Conservation (phyloP, 2,888 invertebrate genomes). For the Xestia ashworthii region DNA sequence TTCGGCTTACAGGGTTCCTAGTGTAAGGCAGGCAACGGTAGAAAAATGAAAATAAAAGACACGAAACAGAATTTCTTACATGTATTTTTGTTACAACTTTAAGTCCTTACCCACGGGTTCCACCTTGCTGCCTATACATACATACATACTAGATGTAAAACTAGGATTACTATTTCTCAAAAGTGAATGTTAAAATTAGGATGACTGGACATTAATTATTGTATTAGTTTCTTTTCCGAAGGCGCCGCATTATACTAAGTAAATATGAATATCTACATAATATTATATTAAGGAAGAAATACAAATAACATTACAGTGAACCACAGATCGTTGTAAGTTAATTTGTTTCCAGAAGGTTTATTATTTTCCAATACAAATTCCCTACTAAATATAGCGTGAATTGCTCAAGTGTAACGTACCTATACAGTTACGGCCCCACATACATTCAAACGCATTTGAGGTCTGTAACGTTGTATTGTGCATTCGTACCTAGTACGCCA, state of each 20-base stretch:
- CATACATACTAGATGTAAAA: constrained; percentile 48
- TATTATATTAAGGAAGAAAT: neutral
- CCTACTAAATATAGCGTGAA: neutral
- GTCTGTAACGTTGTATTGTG: neutral
- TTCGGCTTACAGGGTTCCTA: neutral
- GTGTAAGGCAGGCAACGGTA: neutral
- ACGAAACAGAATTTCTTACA: constrained; percentile 54
- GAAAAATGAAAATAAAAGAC: constrained; percentile 45
- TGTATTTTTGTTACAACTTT: constrained; percentile 57
- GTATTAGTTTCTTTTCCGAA: neutral
- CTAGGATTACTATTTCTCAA: constrained; percentile 34
- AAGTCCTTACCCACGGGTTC: constrained; percentile 49
- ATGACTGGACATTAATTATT: constrained; percentile 3
- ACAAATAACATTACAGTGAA: too few species aligned
- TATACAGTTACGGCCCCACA: neutral
- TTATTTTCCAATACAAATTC: neutral
- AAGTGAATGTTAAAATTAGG: constrained; percentile 52
- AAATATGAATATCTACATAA: neutral
- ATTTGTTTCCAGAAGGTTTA: too few species aligned
- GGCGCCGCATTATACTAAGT: neutral
- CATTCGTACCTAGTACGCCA: too few species aligned
- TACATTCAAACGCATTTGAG: neutral
- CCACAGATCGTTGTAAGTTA: too few species aligned
- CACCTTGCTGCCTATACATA: constrained; percentile 56
- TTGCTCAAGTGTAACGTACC: neutral